phyloP scores from a whole-genome alignment of 92 coral and sea anemone genomes.

The Porites cylindrica region DNA sequence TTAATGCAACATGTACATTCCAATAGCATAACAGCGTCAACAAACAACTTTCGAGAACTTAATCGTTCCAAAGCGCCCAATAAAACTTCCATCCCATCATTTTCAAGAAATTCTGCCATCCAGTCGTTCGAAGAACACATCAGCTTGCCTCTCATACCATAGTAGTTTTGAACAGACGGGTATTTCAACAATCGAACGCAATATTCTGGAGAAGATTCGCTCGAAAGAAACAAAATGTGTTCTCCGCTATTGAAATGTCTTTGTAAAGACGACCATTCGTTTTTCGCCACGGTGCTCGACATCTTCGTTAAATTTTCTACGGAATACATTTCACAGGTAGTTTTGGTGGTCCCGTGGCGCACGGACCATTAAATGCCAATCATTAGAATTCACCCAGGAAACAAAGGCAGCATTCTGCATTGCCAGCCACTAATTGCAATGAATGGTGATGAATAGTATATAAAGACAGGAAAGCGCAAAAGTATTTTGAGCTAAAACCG shows the following conservation, averaged over 20 bases:
- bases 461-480: background rate
- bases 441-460: background rate
- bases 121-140: slow-evolving; percentile 71
- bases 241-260: slow-evolving; percentile 34
- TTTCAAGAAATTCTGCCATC: slow-evolving; percentile 77
- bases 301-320: slow-evolving; percentile 40
- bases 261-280: slow-evolving; percentile 65
- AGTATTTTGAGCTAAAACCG: too few relatives aligned
- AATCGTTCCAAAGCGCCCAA: slow-evolving; percentile 77
- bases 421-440: background rate
- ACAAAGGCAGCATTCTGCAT: background rate
- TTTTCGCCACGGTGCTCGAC: slow-evolving; percentile 36
- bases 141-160: slow-evolving; percentile 73
- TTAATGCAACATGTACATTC: slow-evolving; percentile 87
- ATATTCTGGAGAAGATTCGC: slow-evolving; percentile 77
- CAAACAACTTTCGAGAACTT: slow-evolving; percentile 59
- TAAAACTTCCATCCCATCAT: slow-evolving; percentile 81
- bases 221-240: slow-evolving; percentile 53
- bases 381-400: slow-evolving; percentile 32
- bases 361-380: slow-evolving; percentile 32
- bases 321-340: slow-evolving; percentile 40
- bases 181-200: slow-evolving; percentile 71
- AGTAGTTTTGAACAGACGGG: slow-evolving; percentile 79
- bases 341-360: slow-evolving; percentile 34
- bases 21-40: slow-evolving; percentile 74